Conservation (phyloP, 2,797 vertebrate genomes). For the Cyclura pinguis region DNA sequence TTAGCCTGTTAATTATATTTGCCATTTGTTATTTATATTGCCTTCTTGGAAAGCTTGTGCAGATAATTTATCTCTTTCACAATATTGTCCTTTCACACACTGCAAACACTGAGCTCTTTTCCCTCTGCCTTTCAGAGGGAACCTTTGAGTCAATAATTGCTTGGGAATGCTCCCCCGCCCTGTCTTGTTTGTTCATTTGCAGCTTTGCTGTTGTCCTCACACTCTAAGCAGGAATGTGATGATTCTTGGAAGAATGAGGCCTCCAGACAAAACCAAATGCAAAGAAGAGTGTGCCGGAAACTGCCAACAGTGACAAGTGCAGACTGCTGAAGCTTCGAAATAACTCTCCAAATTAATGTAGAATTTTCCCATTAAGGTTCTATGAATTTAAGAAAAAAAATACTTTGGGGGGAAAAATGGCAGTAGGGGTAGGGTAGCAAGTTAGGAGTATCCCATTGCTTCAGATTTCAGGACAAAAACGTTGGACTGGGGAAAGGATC, state of each 20-base stretch:
- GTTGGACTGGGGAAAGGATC: too few relatives aligned
- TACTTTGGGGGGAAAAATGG: too few relatives aligned
- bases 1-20: slow-evolving; percentile 34
- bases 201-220: neutral
- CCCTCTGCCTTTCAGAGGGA: neutral
- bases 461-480: too few relatives aligned
- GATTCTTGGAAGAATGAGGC: neutral
- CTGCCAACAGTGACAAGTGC: neutral
- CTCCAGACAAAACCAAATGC: neutral
- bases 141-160: neutral
- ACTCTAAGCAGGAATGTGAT: neutral
- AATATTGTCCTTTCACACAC: slow-evolving; percentile 26
- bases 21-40: slow-evolving; percentile 12
- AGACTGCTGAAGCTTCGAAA: neutral
- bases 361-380: neutral
- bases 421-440: too few relatives aligned
- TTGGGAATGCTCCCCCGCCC: neutral
- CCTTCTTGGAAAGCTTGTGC: slow-evolving; percentile 17
- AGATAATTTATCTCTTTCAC: slow-evolving; percentile 33
- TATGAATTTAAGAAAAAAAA: too few relatives aligned
- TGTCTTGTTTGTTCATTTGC: neutral
- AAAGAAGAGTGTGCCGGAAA: neutral
- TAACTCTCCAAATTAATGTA: neutral
- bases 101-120: slow-evolving; percentile 23
- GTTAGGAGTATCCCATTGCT: too few relatives aligned